Conservation (phyloP, 2,888 invertebrate genomes). For the Cephalotes varians region DNA sequence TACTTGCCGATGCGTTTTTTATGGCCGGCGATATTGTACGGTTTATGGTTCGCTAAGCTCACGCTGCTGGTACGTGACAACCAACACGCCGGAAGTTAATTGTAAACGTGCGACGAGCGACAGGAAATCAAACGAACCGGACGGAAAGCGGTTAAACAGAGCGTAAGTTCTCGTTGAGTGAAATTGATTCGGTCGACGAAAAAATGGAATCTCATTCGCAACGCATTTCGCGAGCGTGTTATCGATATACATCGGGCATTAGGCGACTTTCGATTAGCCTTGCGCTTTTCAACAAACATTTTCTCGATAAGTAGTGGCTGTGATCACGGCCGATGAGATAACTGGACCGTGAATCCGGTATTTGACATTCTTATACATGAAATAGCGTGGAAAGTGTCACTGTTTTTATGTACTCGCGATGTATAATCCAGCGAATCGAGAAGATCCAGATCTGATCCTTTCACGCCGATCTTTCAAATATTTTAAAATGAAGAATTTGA, state of each 20-base stretch:
- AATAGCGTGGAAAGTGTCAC: slow-evolving; percentile 53
- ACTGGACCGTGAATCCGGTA: slow-evolving; percentile 69
- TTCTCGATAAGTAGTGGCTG: slow-evolving; percentile 19
- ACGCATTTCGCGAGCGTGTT: not conserved
- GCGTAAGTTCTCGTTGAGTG: slow-evolving; percentile 66
- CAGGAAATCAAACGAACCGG: slow-evolving; percentile 78
- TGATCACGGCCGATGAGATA: slow-evolving; percentile 50
- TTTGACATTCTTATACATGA: slow-evolving; percentile 44
- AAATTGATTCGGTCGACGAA: slow-evolving; percentile 54
- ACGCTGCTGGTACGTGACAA: slow-evolving; percentile 40
- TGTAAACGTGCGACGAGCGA: slow-evolving; percentile 71
- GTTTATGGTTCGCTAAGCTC: slow-evolving; percentile 59
- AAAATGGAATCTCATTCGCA: slow-evolving; percentile 31
- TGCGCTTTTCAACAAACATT: slow-evolving; percentile 39
- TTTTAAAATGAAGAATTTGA: not conserved
- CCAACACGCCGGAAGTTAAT: slow-evolving; percentile 74
- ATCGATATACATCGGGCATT: slow-evolving; percentile 12
- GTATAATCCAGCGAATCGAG: slow-evolving; percentile 43
- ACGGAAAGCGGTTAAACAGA: slow-evolving; percentile 81
- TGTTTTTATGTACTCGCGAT: slow-evolving; percentile 20
- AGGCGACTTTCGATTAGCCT: slow-evolving; percentile 40
- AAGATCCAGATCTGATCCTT: slow-evolving; percentile 33
- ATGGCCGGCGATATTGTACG: slow-evolving; percentile 15
- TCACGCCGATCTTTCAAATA: slow-evolving; percentile 9
- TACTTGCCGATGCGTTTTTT: slow-evolving; percentile 9